Percentiles rank a stretch among this genome's conserved stretches.
phyloP scores from a whole-genome alignment of 2,797 vertebrate genomes.

The Oreochromis mossambicus region DNA sequence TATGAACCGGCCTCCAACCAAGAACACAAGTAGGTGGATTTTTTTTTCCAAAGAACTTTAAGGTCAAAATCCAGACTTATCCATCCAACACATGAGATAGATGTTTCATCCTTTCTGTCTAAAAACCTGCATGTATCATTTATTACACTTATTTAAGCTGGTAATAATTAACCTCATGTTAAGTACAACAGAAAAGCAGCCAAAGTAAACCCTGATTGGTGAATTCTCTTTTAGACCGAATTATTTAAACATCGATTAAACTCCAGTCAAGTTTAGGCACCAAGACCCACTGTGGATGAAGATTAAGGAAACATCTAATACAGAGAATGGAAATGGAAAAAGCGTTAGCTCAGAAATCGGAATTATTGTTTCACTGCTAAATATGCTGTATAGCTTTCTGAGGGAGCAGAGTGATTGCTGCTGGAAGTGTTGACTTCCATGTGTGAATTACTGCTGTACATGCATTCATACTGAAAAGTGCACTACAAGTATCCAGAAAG shows the following conservation, averaged over 20 bases:
- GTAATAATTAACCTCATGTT: background rate
- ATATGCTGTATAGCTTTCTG: background rate
- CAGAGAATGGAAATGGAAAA: background rate
- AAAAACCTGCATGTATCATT: background rate
- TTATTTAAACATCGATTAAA: background rate
- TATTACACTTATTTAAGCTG: background rate
- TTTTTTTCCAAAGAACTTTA: slow-evolving; percentile 21
- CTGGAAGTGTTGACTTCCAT: background rate
- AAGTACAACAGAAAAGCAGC: background rate
- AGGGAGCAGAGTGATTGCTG: background rate
- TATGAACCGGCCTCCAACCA: slow-evolving; percentile 64
- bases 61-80: slow-evolving; percentile 33
- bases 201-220: background rate
- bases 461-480: background rate
- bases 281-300: background rate
- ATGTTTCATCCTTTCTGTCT: background rate
- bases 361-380: background rate
- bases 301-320: background rate
- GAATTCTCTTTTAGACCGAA: background rate
- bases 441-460: background rate
- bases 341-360: background rate
- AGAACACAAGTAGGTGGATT: slow-evolving; percentile 62
- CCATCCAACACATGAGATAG: background rate
- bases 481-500: background rate
- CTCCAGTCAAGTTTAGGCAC: background rate